Evolutionary conservation across 2,888 invertebrate genomes (phyloP), one percentile per base, ranked within the genome.

Genomic region (Cerceris ruficornis): DNA sequence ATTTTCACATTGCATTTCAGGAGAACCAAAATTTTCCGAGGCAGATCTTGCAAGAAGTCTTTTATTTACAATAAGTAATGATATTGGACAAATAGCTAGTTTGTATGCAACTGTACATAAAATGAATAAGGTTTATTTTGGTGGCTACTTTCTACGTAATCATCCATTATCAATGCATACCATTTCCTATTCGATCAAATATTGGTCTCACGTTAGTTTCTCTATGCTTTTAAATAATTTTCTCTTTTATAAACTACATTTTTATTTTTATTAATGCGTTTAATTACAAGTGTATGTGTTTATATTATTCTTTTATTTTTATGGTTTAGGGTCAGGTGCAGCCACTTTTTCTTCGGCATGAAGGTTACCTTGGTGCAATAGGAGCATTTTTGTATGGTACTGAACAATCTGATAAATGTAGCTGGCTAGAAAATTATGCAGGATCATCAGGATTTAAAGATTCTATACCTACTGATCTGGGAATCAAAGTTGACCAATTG

Each of bases 161-260:
- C 95, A 95, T 91, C 95, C 95, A 0, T 91, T 95, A 7, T 95
- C 95, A 68, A 95, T 96, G 95, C 94, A 95, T 84, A 95, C 95
- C 6, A 94, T 96, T 70, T 94, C 94, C 7, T 95, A 93, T 90
- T 94, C 95, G 59, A 94, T 95, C 77, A 95, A 95, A 85, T 96
- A 94, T 89, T 96, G 95, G 95, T 95, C 95, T 70, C 93, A 94
- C 74, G 92, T 92, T 82, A 86, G 88, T 88, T 54, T 76, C 9
- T 13, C 46, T 50, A 15, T 8, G 57, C 15, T n/a, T 41, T 8
- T 66, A 55, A 65, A 59, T n/a, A 50, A 57, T 64, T 55, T 41
- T 65, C 64, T 55, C 9, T 49, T 39, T 52, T 43, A 46, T 46
- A 8, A 39, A 54, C 5, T 17, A 4, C 4, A 50, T 9, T n/a